Base-by-base conservation (phyloP, 2,797 vertebrate genomes). In the Vipera latastei region DNA sequence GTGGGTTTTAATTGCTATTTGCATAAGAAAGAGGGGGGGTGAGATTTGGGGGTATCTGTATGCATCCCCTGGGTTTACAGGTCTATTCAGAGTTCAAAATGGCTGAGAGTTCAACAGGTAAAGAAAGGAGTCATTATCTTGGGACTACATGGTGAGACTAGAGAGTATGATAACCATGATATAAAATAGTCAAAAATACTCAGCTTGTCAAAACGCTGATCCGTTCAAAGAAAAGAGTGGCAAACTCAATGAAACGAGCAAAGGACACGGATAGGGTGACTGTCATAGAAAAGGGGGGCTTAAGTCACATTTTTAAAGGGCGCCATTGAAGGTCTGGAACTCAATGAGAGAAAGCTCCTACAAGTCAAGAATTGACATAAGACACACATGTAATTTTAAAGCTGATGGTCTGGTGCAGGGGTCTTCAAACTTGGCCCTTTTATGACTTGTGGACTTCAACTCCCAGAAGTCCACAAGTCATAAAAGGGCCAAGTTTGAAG, bases 121-220 rank as follows among this genome's bases (percentile, higher is more conserved):
- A 91, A 93, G 65, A 85, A 92, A 93, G 91, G 28, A 48, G 88
- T 89, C 92, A 63, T 88, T 95, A 96, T 95, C 93, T 93, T 93
- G 89, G 69, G 89, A 78, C 94, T 78, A 83, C 89, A 90, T 94
- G 92, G 91, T 93, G 93, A 93, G 1, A 92, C 83, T 0, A 25
- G 78, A 95, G 69, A 91, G 93, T 89, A 69, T 94, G 92, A 94
- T 78, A 92, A 94, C 56, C 88, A 95, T 65, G 93, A 92, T 86
- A 93, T 18, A 73, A 95, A 94, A 51, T 12, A 85, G 90, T 90
- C 55, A 53, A 91, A 78, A 69, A 83, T 86, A 93, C 65, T 93
- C 85, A 53, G 88, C 96, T 92, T 88, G 88, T 87, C 89, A 90
- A 22, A 63, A 89, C 0, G 1, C 85, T 86, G 86, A 65, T 4